Conservation (phyloP, 2,888 invertebrate species). For the Desoria tigrina region DNA sequence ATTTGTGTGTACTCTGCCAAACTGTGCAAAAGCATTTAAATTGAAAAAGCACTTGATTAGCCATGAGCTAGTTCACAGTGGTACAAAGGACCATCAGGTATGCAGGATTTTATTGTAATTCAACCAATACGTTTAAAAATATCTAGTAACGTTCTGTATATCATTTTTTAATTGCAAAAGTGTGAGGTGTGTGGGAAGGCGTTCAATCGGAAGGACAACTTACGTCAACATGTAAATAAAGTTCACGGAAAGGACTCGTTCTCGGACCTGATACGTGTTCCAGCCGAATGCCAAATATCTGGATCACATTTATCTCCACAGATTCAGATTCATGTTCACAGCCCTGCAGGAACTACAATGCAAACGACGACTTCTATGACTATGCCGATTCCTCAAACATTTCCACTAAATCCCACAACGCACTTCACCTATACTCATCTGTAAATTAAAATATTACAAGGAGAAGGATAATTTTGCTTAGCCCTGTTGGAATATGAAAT, state of each 20-base stretch:
- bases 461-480: too few species aligned
- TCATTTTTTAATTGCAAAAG: conserved; percentile 4
- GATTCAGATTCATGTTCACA: conserved; percentile 10
- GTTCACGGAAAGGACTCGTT: conserved; percentile 32
- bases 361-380: neutral
- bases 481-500: too few species aligned
- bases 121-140: neutral
- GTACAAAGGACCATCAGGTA: conserved; percentile 18
- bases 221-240: conserved; percentile 33
- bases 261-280: conserved; percentile 17
- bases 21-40: conserved; percentile 35
- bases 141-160: too few species aligned
- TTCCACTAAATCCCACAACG: neutral
- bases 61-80: conserved; percentile 35
- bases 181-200: conserved; percentile 36
- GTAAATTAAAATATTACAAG: neutral
- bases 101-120: neutral
- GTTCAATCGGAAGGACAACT: conserved; percentile 38
- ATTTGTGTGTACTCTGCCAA: conserved; percentile 25
- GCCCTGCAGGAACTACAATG: neutral
- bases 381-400: neutral
- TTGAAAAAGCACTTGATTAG: conserved; percentile 34
- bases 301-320: neutral
- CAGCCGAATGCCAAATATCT: neutral
- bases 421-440: conserved; percentile 21